These are phyloP conservation scores for Neolamprologus brichardi DNA, from an alignment of 2,113 vertebrate species.

Conservation along the genomic window DNA sequence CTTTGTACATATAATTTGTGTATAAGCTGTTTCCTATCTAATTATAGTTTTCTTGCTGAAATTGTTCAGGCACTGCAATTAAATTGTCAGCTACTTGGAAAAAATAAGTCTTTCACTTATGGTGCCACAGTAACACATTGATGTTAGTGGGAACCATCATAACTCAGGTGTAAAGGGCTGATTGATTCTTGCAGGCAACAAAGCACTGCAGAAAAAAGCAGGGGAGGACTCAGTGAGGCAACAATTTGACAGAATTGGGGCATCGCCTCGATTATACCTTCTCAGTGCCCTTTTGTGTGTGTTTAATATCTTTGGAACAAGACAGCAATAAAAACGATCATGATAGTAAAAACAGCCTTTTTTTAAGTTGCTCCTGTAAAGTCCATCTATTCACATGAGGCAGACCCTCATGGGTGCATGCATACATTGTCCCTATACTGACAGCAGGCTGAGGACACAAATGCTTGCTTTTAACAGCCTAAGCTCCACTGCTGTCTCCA, in stretches of 20 bases:
- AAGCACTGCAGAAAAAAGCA: slow-evolving; percentile 30
- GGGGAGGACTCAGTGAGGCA: slow-evolving; percentile 33
- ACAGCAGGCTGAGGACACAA: slow-evolving; percentile 16
- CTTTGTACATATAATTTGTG: not conserved
- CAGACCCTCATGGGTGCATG: not conserved
- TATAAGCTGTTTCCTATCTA: not conserved
- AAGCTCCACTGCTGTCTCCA: slow-evolving; percentile 49
- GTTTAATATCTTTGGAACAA: slow-evolving; percentile 42
- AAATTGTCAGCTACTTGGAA: not conserved
- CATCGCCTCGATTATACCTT: slow-evolving; percentile 53
- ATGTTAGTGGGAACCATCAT: slow-evolving; percentile 14
- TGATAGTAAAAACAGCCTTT: not conserved
- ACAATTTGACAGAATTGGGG: slow-evolving; percentile 66
- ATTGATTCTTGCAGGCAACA: slow-evolving; percentile 59
- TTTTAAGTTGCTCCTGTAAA: not conserved
- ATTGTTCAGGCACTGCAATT: not conserved
- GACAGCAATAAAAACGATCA: slow-evolving; percentile 30
- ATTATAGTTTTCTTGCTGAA: not conserved
- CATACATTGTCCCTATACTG: slow-evolving; percentile 16
- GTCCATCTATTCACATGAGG: not conserved
- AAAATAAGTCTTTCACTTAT: not conserved
- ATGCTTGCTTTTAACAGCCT: slow-evolving; percentile 6
- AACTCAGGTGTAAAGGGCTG: slow-evolving; percentile 45
- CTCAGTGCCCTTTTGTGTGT: slow-evolving; percentile 53
- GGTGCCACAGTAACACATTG: not conserved